Percentiles rank a stretch among this genome's conserved stretches.
Evolutionary conservation across 2,888 invertebrate genomes (phyloP).

Genomic region (Capitulum mitella): DNA sequence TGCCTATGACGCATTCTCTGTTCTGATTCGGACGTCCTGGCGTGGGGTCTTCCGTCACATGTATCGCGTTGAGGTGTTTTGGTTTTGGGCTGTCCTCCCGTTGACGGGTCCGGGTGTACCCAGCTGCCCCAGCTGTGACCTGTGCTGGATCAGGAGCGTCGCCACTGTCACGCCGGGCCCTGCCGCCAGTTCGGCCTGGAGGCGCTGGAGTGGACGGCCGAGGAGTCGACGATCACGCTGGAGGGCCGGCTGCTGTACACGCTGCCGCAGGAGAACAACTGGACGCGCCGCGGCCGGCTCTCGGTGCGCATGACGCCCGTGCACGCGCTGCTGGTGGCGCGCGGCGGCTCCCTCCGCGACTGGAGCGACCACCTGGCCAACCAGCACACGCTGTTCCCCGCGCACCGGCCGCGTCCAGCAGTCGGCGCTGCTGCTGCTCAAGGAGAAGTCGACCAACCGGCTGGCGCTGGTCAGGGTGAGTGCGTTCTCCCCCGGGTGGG

Average conservation of each 20-base stretch:
- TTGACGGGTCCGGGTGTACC: too few species aligned
- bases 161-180: neutral
- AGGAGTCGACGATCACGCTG: slow-evolving; percentile 81
- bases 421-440: slow-evolving; percentile 75
- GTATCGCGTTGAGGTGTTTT: too few species aligned
- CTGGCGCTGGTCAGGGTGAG: neutral
- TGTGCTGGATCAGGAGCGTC: too few species aligned
- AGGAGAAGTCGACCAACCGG: slow-evolving; percentile 41
- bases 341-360: slow-evolving; percentile 62
- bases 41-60: too few species aligned
- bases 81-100: too few species aligned
- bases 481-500: too few species aligned
- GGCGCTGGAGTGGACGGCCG: slow-evolving; percentile 80
- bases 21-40: too few species aligned
- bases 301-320: slow-evolving; percentile 81
- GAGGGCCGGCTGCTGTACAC: slow-evolving; percentile 82
- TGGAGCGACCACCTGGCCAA: slow-evolving; percentile 46
- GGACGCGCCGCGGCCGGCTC: slow-evolving; percentile 59
- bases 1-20: too few species aligned
- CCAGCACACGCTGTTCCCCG: slow-evolving; percentile 50
- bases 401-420: slow-evolving; percentile 60
- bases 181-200: slow-evolving; percentile 75
- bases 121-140: neutral
- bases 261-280: slow-evolving; percentile 80
- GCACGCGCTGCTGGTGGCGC: slow-evolving; percentile 81